Percentiles rank a stretch among this genome's conserved stretches.
phyloP scores from a whole-genome alignment of 2,888 invertebrate genomes.

The Lasioglossum pauxillum region DNA sequence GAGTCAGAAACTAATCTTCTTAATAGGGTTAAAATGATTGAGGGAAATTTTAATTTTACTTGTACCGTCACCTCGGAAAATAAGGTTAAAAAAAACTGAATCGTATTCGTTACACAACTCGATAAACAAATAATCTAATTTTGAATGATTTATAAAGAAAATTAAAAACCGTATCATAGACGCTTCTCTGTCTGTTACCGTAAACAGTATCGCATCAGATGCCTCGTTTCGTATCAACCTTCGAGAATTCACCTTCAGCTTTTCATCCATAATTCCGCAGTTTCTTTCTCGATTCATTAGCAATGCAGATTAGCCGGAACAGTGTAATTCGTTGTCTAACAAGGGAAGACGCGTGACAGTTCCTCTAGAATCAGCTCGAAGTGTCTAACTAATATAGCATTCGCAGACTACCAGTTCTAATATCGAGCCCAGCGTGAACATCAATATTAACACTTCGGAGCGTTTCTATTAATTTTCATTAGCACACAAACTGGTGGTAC shows the following conservation, averaged over 20 bases:
- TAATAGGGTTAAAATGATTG: too few relatives aligned
- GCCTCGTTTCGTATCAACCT: background rate
- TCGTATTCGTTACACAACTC: too few relatives aligned
- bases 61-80: too few relatives aligned
- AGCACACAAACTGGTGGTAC: background rate
- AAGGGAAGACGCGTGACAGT: background rate
- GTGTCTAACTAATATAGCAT: background rate
- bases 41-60: too few relatives aligned
- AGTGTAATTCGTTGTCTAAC: background rate
- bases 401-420: background rate
- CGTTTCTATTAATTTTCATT: slow-evolving; percentile 17
- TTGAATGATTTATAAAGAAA: too few relatives aligned
- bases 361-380: background rate
- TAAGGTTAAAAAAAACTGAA: too few relatives aligned
- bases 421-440: background rate
- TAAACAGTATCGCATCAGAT: too few relatives aligned
- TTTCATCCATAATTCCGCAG: background rate
- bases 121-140: too few relatives aligned
- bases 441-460: slow-evolving; percentile 6
- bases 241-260: background rate
- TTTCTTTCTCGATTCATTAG: background rate
- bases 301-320: background rate
- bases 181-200: too few relatives aligned
- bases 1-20: too few relatives aligned
- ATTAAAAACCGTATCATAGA: too few relatives aligned